Conservation (phyloP, 2,888 invertebrate genomes). For the Ganaspis brasiliensis region DNA sequence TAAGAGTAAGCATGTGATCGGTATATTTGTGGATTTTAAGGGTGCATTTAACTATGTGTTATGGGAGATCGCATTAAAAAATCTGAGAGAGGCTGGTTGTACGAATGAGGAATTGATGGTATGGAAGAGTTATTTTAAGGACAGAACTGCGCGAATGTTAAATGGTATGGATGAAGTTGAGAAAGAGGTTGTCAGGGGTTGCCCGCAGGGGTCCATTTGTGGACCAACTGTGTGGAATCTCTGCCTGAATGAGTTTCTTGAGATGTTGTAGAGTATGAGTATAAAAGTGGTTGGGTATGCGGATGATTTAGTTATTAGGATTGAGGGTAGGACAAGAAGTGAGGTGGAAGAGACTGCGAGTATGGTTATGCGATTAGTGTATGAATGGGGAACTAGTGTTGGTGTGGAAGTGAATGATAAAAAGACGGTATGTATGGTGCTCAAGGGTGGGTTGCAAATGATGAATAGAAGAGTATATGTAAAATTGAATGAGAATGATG, state of each 20-base stretch:
- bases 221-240: slow-evolving; percentile 54
- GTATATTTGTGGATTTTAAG: slow-evolving; percentile 18
- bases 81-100: slow-evolving; percentile 44
- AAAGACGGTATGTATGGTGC: slow-evolving; percentile 45
- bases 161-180: not conserved
- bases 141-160: slow-evolving; percentile 6
- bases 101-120: slow-evolving; percentile 46
- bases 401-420: slow-evolving; percentile 46
- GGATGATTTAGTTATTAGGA: slow-evolving; percentile 47
- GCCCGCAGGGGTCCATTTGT: slow-evolving; percentile 56
- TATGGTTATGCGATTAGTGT: not conserved
- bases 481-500: not conserved
- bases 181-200: slow-evolving; percentile 37
- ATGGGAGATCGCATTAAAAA: slow-evolving; percentile 19
- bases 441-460: not conserved
- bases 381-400: slow-evolving; percentile 29
- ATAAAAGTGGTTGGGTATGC: slow-evolving; percentile 46
- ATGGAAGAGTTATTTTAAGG: slow-evolving; percentile 36
- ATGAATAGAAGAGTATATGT: not conserved
- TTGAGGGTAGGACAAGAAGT: not conserved
- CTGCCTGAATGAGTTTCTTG: too few relatives aligned
- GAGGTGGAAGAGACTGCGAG: slow-evolving; percentile 15
- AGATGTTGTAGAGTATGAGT: too few relatives aligned
- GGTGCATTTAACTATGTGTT: slow-evolving; percentile 44
- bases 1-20: not conserved